Conservation (phyloP, 2,888 invertebrate species). For the Stenotaenia linearis region DNA sequence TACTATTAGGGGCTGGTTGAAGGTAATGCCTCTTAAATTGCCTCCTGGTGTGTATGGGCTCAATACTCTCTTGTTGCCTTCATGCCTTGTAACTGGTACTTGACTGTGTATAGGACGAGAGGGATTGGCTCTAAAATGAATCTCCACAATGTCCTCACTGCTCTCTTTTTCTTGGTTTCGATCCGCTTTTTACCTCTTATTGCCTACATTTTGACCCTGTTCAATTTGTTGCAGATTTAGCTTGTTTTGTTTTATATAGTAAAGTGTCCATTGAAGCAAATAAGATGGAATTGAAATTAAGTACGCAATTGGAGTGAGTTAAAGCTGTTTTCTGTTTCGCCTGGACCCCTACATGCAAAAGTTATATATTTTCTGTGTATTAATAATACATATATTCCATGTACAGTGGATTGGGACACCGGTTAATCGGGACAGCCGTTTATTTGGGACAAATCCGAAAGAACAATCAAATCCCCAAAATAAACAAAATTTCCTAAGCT, state of each 20-base stretch:
- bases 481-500: too few relatives aligned
- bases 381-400: too few relatives aligned
- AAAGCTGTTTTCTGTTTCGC: too few relatives aligned
- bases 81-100: not conserved
- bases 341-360: too few relatives aligned
- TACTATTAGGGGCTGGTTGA: slow-evolving; percentile 13
- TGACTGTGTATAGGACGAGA: not conserved
- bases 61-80: not conserved
- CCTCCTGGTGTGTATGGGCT: slow-evolving; percentile 19
- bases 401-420: too few relatives aligned
- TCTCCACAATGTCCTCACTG: not conserved
- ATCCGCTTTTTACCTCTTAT: not conserved
- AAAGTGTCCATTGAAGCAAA: too few relatives aligned
- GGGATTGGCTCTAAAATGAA: slow-evolving; percentile 7
- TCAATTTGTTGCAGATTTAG: not conserved
- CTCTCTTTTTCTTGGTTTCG: not conserved
- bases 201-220: not conserved
- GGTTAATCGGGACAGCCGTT: too few relatives aligned
- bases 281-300: not conserved
- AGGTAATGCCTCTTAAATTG: slow-evolving; percentile 7
- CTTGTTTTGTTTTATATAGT: not conserved
- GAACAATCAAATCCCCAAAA: too few relatives aligned
- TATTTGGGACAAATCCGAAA: too few relatives aligned
- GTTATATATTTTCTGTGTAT: too few relatives aligned
- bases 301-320: too few relatives aligned